Evolutionary conservation across 1,140 invertebrate species (phyloP).

Genomic region (Aphelenchoides fujianensis): DNA sequence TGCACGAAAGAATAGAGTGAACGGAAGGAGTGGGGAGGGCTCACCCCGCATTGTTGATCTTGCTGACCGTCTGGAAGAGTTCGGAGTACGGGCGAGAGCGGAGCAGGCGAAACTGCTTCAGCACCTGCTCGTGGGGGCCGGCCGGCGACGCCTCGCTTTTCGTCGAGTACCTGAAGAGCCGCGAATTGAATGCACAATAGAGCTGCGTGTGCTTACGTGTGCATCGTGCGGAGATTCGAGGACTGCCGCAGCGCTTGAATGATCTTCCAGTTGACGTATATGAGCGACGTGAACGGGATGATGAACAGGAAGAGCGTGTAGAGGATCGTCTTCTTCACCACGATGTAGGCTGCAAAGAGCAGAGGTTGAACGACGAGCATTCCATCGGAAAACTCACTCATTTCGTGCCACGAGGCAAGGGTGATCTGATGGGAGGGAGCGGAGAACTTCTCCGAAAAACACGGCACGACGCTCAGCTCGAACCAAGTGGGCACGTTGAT

Average conservation of each 20-base stretch:
- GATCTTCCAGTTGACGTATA: slow-evolving; percentile 56
- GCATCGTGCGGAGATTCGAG: slow-evolving; percentile 50
- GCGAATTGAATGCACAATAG: no score
- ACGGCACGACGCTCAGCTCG: slow-evolving; percentile 49
- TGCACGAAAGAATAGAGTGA: slow-evolving; percentile 24
- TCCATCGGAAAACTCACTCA: no score
- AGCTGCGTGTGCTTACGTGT: no score
- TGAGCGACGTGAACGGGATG: slow-evolving; percentile 52
- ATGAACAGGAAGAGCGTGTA: slow-evolving; percentile 61
- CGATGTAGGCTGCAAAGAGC: slow-evolving; percentile 47
- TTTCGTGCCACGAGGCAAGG: not conserved
- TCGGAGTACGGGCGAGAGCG: slow-evolving; percentile 56
- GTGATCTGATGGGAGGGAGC: slow-evolving; percentile 20
- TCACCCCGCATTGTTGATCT: slow-evolving; percentile 40
- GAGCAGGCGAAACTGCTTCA: slow-evolving; percentile 55
- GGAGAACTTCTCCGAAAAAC: slow-evolving; percentile 50
- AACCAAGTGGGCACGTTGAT: slow-evolving; percentile 58
- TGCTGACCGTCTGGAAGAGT: slow-evolving; percentile 53
- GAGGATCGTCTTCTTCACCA: slow-evolving; percentile 54
- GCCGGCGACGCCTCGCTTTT: slow-evolving; percentile 39
- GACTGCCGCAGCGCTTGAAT: slow-evolving; percentile 51
- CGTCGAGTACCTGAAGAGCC: no score
- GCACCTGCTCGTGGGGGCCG: slow-evolving; percentile 12
- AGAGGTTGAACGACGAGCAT: no score
- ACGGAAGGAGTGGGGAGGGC: slow-evolving; percentile 17